A percentile compares a stretch with the other conserved stretches of the same genome.
These are phyloP conservation scores for Cyclophora punctaria DNA, from an alignment of 2,888 invertebrate genomes.

Conservation along the genomic window DNA sequence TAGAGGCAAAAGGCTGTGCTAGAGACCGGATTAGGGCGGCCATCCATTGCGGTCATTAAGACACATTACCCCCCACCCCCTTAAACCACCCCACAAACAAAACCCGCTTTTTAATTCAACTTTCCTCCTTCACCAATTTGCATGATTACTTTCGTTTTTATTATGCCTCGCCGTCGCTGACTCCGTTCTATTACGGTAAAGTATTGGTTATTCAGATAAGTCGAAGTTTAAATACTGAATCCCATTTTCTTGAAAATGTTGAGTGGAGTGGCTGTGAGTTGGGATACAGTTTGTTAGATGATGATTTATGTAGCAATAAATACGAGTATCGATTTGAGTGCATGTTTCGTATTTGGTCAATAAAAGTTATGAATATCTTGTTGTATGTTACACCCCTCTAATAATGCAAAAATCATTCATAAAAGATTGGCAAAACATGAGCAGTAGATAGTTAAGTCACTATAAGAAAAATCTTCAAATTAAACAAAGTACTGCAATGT, in stretches of 20 bases:
- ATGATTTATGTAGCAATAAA: too few relatives aligned
- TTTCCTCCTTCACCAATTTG: conserved; percentile 70
- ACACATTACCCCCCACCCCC: conserved; percentile 49
- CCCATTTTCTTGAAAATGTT: conserved; percentile 16
- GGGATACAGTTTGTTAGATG: too few relatives aligned
- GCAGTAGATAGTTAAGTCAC: too few relatives aligned
- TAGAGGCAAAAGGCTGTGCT: conserved; percentile 46
- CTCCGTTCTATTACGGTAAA: conserved; percentile 37
- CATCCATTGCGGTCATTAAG: conserved; percentile 75
- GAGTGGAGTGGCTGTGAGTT: neutral
- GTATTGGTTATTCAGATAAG: conserved; percentile 39
- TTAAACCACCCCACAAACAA: conserved; percentile 26
- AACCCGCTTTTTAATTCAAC: conserved; percentile 73
- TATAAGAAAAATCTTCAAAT: neutral
- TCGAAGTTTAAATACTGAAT: conserved; percentile 25
- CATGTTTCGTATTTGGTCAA: too few relatives aligned
- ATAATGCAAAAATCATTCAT: too few relatives aligned
- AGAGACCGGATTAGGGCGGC: conserved; percentile 59
- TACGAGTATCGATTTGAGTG: too few relatives aligned
- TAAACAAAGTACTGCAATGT: neutral
- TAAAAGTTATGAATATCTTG: too few relatives aligned
- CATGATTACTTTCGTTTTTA: conserved; percentile 76
- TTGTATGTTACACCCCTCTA: too few relatives aligned
- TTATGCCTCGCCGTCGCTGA: conserved; percentile 50
- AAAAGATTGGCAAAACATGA: too few relatives aligned